Percentiles rank a stretch among this genome's conserved stretches.
Evolutionary conservation across 1,140 invertebrate species (phyloP).

Genomic region (Macrotrachela quadricornifera): DNA sequence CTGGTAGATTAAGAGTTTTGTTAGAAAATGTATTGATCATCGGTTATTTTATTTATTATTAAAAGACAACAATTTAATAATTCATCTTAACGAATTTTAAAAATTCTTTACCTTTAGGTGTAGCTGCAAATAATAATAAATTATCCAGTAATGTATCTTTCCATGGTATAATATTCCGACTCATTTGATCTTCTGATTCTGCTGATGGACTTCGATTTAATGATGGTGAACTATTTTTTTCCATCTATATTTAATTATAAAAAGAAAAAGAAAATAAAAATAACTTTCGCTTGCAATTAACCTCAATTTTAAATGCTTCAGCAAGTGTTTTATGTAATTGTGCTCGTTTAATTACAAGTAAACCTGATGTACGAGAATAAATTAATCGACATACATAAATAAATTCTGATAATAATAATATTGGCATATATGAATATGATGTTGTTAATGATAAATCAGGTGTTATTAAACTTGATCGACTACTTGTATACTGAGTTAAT

Average conservation of each 20-base stretch:
- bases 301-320: neutral
- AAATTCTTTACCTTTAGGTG: conserved; percentile 25
- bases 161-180: neutral
- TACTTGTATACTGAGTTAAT: neutral
- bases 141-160: conserved; percentile 23
- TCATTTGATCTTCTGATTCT: neutral
- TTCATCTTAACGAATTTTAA: too few species aligned
- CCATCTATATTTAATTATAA: neutral
- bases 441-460: neutral
- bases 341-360: neutral
- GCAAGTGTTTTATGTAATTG: neutral
- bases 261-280: neutral
- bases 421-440: too few species aligned
- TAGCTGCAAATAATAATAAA: conserved; percentile 27
- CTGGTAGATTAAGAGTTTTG: too few species aligned
- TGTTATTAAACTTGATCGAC: neutral
- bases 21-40: too few species aligned
- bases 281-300: neutral
- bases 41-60: too few species aligned
- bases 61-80: too few species aligned
- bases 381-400: neutral
- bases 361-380: conserved; percentile 2
- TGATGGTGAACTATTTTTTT: neutral
- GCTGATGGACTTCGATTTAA: neutral
- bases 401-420: neutral